phyloP scores from a whole-genome alignment of 2,113 vertebrate genomes.

The Cyanocitta stelleri region DNA sequence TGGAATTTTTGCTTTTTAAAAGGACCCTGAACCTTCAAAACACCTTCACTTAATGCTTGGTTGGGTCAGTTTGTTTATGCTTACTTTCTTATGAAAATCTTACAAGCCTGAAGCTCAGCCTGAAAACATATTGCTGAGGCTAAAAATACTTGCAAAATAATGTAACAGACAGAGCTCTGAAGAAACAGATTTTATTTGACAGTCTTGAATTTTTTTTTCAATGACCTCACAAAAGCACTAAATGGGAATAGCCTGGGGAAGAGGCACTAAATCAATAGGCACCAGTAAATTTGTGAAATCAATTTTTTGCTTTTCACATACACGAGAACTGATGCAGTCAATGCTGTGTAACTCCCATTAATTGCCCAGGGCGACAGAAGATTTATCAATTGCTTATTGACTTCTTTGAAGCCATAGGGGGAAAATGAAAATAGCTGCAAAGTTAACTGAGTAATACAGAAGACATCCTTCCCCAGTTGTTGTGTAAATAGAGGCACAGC shows the following conservation, averaged over 20 bases:
- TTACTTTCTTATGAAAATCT: constrained; percentile 38
- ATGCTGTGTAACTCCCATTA: constrained; percentile 70
- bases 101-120: constrained; percentile 4
- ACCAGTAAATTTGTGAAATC: constrained; percentile 72
- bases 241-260: constrained; percentile 70
- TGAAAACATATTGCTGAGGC: constrained; percentile 36
- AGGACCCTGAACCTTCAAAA: background rate
- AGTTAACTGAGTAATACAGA: constrained; percentile 27
- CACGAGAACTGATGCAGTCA: constrained; percentile 68
- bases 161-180: constrained; percentile 61
- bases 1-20: background rate
- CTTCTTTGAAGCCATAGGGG: constrained; percentile 33
- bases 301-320: constrained; percentile 73
- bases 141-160: constrained; percentile 57
- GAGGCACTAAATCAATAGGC: constrained; percentile 68
- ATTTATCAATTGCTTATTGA: constrained; percentile 78
- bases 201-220: constrained; percentile 56
- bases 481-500: background rate
- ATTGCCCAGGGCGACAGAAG: constrained; percentile 70
- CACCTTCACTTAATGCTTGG: background rate
- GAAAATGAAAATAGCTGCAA: constrained; percentile 28
- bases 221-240: constrained; percentile 68
- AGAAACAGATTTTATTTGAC: constrained; percentile 70
- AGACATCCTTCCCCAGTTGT: background rate
- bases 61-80: background rate